phyloP scores from a whole-genome alignment of 64 coral and sea anemone genomes.

The Dendrophyllia cribrosa region DNA sequence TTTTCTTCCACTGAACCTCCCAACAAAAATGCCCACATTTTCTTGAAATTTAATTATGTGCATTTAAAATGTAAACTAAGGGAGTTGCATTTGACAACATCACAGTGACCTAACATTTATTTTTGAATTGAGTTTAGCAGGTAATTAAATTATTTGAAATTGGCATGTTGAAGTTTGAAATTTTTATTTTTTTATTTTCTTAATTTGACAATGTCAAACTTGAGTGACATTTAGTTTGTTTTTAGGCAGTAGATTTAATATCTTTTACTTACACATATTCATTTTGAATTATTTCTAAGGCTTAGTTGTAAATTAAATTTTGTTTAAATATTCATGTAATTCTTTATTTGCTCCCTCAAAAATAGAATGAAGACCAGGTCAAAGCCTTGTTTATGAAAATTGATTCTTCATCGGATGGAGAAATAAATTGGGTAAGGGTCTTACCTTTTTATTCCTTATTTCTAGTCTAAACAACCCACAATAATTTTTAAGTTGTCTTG shows the following conservation, averaged over 20 bases:
- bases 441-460: not conserved
- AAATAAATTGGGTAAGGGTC: slow-evolving; percentile 95
- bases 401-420: slow-evolving; percentile 97
- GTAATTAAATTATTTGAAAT: not conserved
- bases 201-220: not conserved
- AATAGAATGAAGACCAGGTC: slow-evolving; percentile 93
- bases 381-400: slow-evolving; percentile 98
- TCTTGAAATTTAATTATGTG: too few species aligned
- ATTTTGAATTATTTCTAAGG: not conserved
- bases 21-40: too few species aligned
- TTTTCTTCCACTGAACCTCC: too few species aligned
- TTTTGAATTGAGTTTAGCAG: not conserved
- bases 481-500: not conserved
- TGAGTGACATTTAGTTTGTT: not conserved
- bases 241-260: slow-evolving; percentile 5
- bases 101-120: too few species aligned
- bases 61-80: too few species aligned
- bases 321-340: not conserved
- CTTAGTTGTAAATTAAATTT: not conserved
- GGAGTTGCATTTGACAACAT: not conserved
- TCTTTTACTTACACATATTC: not conserved
- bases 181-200: not conserved
- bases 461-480: not conserved
- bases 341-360: not conserved
- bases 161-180: too few species aligned